phyloP scores from a whole-genome alignment of 2,888 invertebrate species.

The Pseudococcus viburni region DNA sequence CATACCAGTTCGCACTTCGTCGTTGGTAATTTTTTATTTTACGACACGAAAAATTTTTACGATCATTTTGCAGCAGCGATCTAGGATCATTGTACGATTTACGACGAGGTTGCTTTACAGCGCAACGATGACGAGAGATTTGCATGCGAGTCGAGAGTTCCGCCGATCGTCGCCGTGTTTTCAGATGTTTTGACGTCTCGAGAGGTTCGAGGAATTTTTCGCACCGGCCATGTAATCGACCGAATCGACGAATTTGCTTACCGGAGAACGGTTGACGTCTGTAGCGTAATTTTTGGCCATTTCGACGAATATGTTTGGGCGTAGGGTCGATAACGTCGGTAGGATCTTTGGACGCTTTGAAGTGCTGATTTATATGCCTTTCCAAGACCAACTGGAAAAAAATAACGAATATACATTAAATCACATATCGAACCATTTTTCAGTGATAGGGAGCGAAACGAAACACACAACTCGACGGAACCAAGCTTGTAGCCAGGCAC shows the following conservation, averaged over 20 bases:
- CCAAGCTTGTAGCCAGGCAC: too few species aligned
- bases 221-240: too few species aligned
- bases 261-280: slow-evolving; percentile 92
- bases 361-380: slow-evolving; percentile 94
- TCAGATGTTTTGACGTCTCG: too few species aligned
- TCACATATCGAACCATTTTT: background rate
- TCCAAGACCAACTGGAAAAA: slow-evolving; percentile 79
- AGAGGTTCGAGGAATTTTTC: too few species aligned
- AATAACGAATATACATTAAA: too few species aligned
- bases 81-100: background rate
- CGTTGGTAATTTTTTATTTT: background rate
- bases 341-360: slow-evolving; percentile 78
- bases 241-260: slow-evolving; percentile 71
- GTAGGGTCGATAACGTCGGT: slow-evolving; percentile 76
- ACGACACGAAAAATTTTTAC: background rate
- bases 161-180: too few species aligned
- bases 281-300: slow-evolving; percentile 90
- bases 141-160: background rate
- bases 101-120: too few species aligned
- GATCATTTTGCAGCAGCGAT: background rate
- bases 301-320: slow-evolving; percentile 83
- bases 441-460: background rate
- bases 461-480: too few species aligned
- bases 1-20: background rate
- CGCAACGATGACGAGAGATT: too few species aligned